Base-by-base conservation (phyloP, 2,888 invertebrate species). In the Mystacides longicornis region DNA sequence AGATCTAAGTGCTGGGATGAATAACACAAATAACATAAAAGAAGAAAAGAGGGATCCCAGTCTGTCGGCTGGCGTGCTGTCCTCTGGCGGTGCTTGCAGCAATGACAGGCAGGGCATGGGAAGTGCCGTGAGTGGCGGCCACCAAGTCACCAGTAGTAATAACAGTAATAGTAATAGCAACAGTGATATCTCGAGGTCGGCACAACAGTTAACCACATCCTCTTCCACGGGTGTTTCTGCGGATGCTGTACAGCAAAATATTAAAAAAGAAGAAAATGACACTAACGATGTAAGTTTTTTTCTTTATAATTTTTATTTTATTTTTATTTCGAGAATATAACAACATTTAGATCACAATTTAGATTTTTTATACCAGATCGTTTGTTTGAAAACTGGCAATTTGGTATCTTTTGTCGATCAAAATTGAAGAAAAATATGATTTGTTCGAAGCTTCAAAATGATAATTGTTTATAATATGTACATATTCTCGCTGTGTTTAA, bases 41-140 rank as follows among this genome's bases (percentile, higher is more conserved):
- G 61, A 61, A 53, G 60, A 60, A 37, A 60, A 60, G 62, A 62
- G 49, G 58, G 62, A 58, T 56, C 58, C 59, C 19, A 62, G 57
- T 42, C 58, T 60, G 47, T 59, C 62, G 14, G 49, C 54, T 18
- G 33, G 48, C 18, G 37, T 16, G 3, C 47, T 22, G 14, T 19
- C 18, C 20, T 23, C 18, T 1, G 11, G 19, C 2, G 33, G 23
- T 2, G 43, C 23, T 1, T 49, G 54, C n/a, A 19, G 23, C 21
- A 37, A 43, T 18, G 42, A 23, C 4, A 45, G 47, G 21, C 45
- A 47, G 33, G 33, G 48, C 18, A 23, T 18, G 5, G 48, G 37
- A 7, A 20, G 23, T 20, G 27, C 18, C 2, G 11, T 14, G 1
- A 23, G 27, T 3, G 43, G 23, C 1, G 49, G 42, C n/a, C 27